Evolutionary conservation across 2,888 invertebrate species (phyloP).

Genomic region (Meteorus colon): DNA sequence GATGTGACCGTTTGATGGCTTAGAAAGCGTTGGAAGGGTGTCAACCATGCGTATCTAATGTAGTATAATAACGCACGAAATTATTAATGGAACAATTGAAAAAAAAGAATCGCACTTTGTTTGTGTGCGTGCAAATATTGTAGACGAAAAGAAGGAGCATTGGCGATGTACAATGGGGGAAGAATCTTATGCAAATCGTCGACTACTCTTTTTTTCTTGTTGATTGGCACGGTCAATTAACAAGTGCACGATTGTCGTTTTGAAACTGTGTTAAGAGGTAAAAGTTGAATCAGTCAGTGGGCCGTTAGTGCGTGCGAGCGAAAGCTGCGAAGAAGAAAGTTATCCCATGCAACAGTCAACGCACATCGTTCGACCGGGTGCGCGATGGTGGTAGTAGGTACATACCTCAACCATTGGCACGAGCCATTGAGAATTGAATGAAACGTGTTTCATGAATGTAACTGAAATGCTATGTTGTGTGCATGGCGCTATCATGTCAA

Average conservation of each 20-base stretch:
- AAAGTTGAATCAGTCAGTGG: constrained; percentile 71
- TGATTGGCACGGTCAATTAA: constrained; percentile 1
- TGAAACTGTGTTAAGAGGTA: constrained; percentile 72
- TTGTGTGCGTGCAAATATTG: background rate
- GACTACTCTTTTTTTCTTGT: constrained; percentile 4
- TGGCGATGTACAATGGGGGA: background rate
- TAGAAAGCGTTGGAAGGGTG: constrained; percentile 54
- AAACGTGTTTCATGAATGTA: constrained; percentile 19
- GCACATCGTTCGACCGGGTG: constrained; percentile 6
- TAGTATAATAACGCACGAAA: background rate
- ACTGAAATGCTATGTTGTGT: constrained; percentile 2
- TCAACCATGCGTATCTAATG: constrained; percentile 2
- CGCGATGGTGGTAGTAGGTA: background rate
- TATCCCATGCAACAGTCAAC: constrained; percentile 53
- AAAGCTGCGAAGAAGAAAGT: constrained; percentile 68
- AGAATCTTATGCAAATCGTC: background rate
- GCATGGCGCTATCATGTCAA: background rate
- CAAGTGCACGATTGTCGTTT: constrained; percentile 46
- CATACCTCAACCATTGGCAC: constrained; percentile 17
- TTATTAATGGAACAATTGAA: background rate
- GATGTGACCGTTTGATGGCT: constrained; percentile 38
- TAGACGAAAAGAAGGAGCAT: no score
- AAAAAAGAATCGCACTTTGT: background rate
- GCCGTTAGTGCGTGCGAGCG: constrained; percentile 64
- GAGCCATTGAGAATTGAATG: constrained; percentile 17